Conservation (phyloP, 2,888 invertebrate genomes). For the Eupithecia exiguata region DNA sequence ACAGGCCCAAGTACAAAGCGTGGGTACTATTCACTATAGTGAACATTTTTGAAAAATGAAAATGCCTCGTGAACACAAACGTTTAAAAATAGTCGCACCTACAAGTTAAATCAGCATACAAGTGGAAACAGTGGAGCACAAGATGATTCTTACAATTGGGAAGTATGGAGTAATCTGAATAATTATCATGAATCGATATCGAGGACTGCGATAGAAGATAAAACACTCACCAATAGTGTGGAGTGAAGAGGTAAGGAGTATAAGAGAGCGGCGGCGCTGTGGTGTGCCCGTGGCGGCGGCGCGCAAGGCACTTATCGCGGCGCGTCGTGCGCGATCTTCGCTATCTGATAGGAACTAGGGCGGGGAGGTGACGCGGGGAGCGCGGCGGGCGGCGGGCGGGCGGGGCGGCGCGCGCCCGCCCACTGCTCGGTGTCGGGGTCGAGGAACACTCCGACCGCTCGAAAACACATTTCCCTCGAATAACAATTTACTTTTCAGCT, state of each 20-base stretch:
- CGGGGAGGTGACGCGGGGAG: slow-evolving; percentile 39
- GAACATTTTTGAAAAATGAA: too few relatives aligned
- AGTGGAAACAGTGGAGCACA: too few relatives aligned
- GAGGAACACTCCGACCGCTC: neutral
- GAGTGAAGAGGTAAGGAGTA: neutral
- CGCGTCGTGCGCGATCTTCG: slow-evolving; percentile 42
- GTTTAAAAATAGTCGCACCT: too few relatives aligned
- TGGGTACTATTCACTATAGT: too few relatives aligned
- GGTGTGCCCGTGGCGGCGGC: neutral
- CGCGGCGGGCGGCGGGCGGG: slow-evolving; percentile 26
- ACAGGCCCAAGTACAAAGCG: too few relatives aligned
- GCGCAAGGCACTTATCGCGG: slow-evolving; percentile 34
- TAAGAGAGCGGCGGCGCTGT: neutral
- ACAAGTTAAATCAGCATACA: too few relatives aligned
- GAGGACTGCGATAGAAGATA: neutral
- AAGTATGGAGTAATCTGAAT: neutral
- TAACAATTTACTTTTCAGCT: neutral
- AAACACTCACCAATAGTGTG: slow-evolving; percentile 23
- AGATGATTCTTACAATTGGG: too few relatives aligned
- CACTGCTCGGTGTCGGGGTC: neutral
- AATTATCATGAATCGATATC: neutral
- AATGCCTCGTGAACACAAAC: too few relatives aligned
- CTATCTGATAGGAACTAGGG: slow-evolving; percentile 38
- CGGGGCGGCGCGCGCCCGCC: slow-evolving; percentile 12
- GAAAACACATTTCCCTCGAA: slow-evolving; percentile 24